Percentiles rank a stretch among this genome's conserved stretches.
phyloP scores from a whole-genome alignment of 2,797 vertebrate species.

The Vipera ursinii region DNA sequence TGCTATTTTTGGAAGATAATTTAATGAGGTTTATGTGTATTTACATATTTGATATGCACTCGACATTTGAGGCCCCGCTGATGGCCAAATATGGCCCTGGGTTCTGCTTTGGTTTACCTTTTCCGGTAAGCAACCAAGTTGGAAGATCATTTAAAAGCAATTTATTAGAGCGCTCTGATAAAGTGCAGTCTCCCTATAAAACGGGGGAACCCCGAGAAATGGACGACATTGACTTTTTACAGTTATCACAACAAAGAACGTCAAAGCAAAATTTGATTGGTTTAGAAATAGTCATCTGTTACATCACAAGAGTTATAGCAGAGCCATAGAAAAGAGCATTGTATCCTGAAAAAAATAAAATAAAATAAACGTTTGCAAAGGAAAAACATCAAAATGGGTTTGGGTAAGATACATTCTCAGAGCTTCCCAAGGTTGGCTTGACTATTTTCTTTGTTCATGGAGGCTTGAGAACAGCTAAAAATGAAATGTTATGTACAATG shows the following conservation, averaged over 20 bases:
- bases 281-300: not conserved
- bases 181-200: not conserved
- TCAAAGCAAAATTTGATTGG: not conserved
- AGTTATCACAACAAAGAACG: not conserved
- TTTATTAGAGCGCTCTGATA: not conserved
- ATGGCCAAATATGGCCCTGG: not conserved
- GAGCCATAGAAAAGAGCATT: too few species aligned
- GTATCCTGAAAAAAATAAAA: not conserved
- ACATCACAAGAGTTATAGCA: not conserved
- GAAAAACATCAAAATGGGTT: too few species aligned
- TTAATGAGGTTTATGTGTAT: not conserved
- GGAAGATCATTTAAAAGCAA: not conserved
- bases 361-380: not conserved
- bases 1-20: constrained; percentile 11
- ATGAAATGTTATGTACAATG: fast-evolving
- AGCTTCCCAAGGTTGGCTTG: not conserved
- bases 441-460: not conserved
- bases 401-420: not conserved
- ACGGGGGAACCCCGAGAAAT: not conserved
- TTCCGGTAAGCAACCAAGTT: not conserved
- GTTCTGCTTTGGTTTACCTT: not conserved
- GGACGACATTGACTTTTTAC: not conserved
- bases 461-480: not conserved
- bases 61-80: not conserved
- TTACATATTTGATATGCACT: not conserved